Percentiles rank a stretch among this genome's conserved stretches.
These are phyloP conservation scores for Diadophis punctatus DNA, from an alignment of 2,113 vertebrate genomes.

Conservation along the genomic window DNA sequence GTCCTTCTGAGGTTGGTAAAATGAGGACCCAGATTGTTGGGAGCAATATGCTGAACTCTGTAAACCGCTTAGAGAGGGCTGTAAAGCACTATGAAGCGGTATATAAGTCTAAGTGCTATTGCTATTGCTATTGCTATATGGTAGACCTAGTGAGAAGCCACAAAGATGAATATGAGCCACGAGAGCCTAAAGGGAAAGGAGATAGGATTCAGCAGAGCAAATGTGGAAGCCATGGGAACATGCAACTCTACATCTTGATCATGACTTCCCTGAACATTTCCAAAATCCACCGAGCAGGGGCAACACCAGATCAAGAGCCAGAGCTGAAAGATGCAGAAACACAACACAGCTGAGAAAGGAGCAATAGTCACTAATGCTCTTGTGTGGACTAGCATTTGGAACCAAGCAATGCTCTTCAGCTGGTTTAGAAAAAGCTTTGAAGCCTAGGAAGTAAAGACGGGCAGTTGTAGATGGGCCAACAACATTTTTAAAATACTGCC, in stretches of 20 bases:
- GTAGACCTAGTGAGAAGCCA: neutral
- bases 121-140: too few relatives aligned
- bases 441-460: neutral
- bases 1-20: too few relatives aligned
- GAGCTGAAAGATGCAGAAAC: neutral
- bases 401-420: neutral
- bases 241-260: neutral
- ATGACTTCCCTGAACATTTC: neutral
- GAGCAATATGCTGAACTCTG: too few relatives aligned
- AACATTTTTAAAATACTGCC: neutral
- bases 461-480: neutral
- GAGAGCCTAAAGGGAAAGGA: neutral
- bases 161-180: neutral
- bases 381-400: neutral
- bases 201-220: neutral
- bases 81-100: too few relatives aligned
- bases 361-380: neutral
- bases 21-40: too few relatives aligned
- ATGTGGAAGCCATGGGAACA: neutral
- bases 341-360: neutral
- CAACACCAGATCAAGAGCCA: neutral
- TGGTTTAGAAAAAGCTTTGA: neutral
- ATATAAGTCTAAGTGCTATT: too few relatives aligned
- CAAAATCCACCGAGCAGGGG: neutral
- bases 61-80: too few relatives aligned